These are phyloP conservation scores for Chondrilla cf. caribensis DNA, from an alignment of 37 sponge, comb jelly and placozoan species.

Conservation along the genomic window DNA sequence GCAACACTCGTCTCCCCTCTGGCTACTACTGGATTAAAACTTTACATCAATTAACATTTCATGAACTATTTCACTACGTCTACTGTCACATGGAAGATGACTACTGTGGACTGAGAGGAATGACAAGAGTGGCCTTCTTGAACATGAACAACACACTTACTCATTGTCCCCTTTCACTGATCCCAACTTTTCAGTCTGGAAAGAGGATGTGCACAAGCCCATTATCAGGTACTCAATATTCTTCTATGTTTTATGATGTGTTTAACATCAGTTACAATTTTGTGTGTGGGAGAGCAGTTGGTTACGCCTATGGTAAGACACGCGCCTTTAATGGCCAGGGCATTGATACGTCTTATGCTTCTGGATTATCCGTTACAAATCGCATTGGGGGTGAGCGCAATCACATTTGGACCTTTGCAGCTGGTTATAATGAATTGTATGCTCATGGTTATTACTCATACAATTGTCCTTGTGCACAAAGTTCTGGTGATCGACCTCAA, in stretches of 20 bases:
- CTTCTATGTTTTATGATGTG: not conserved
- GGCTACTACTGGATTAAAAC: too few species aligned
- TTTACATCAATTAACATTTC: not conserved
- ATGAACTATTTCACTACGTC: too few species aligned
- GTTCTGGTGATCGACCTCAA: not conserved
- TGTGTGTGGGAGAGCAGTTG: conserved; percentile 12
- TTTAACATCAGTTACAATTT: not conserved
- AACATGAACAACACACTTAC: not conserved
- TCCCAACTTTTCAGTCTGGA: not conserved
- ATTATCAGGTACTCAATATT: not conserved
- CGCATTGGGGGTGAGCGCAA: not conserved
- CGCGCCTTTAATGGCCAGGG: not conserved
- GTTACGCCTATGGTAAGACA: not conserved
- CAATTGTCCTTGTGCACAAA: conserved; percentile 3
- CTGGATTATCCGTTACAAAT: not conserved
- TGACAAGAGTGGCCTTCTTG: not conserved
- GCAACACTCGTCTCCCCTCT: not conserved
- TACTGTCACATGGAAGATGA: not conserved
- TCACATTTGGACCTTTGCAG: conserved; percentile 20
- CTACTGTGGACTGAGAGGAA: not conserved
- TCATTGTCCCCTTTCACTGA: not conserved
- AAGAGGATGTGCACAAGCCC: not conserved
- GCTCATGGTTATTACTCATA: not conserved
- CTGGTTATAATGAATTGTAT: not conserved
- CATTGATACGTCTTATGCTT: not conserved